phyloP scores from a whole-genome alignment of 2,888 invertebrate species.

The Smittia aterrima region DNA sequence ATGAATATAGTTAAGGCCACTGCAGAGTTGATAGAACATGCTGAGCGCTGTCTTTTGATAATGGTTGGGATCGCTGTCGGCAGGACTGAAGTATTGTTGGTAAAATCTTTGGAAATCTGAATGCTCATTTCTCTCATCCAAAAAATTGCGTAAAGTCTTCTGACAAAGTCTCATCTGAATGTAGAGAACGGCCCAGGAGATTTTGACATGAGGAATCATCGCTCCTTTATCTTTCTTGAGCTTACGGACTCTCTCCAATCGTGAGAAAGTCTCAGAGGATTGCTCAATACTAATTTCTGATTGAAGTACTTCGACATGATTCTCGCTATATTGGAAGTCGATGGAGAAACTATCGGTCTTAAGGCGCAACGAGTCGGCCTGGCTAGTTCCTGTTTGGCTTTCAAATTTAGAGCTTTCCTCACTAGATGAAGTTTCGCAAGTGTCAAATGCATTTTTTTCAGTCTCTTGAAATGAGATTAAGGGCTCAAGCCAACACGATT shows the following conservation, averaged over 20 bases:
- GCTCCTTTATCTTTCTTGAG: neutral
- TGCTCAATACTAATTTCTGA: conserved; percentile 5
- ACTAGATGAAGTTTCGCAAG: conserved; percentile 5
- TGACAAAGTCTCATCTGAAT: conserved; percentile 84
- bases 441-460: conserved; percentile 48
- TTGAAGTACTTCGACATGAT: neutral
- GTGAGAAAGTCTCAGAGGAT: conserved; percentile 26
- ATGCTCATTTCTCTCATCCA: conserved; percentile 61
- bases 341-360: conserved; percentile 33
- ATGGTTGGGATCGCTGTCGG: conserved; percentile 42
- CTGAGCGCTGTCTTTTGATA: conserved; percentile 56
- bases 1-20: conserved; percentile 76
- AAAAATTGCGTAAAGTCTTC: conserved; percentile 72
- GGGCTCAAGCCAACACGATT: conserved; percentile 79
- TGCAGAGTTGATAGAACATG: conserved; percentile 69
- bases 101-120: conserved; percentile 43
- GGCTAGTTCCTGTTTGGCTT: neutral
- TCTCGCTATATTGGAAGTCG: conserved; percentile 15
- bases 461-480: conserved; percentile 56
- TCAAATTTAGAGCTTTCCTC: conserved; percentile 24
- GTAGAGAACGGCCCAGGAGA: conserved; percentile 69
- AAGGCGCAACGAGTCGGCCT: conserved; percentile 25
- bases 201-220: conserved; percentile 51
- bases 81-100: neutral
- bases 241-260: neutral